Evolutionary conservation across 2,888 invertebrate genomes (phyloP), one percentile per base, ranked within the genome.

Genomic region (Choreutis nemorana): DNA sequence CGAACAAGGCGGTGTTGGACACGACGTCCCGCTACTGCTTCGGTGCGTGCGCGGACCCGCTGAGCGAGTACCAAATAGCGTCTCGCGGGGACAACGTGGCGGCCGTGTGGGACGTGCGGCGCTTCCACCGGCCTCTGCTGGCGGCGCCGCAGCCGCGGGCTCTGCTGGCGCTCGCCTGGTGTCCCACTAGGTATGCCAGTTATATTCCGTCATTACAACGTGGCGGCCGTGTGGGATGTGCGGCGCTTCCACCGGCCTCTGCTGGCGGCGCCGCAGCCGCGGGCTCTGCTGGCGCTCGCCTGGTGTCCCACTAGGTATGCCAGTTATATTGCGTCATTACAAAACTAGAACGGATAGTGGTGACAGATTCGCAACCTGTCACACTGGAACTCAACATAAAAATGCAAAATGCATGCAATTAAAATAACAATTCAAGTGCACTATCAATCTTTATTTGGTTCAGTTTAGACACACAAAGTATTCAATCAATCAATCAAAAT

Each of bases 231-330:
- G 33, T 97, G 96, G 96, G 97, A 97, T 65, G 83, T 88, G 26
- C 79, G 96, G 31, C 87, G 87, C 50, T 89, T 95, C 54, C 91
- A 93, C 43, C 89, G 91, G 50, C 94, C 96, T 1, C 82, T 91
- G 38, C 73, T 91, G 14, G 85, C 87, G 7, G 72, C 93, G 34
- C 83, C 85, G 27, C 88, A 87, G 48, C 63, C 71, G 16, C 87
- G 87, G 51, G 84, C 86, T 32, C 81, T 94, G 30, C 80, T 84
- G 8, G 89, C 88, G 67, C 82, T 95, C 28, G 82, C 85, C 35
- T 96, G 96, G 96, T 93, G 94, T 55, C 94, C 94, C 3, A 94
- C 94, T 13, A 85, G 90, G 84, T 87, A 50, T 1, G 21, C 11
- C 5, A n/a, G n/a, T n/a, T n/a, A n/a, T n/a, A n/a, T n/a, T n/a